phyloP scores from a whole-genome alignment of 2,888 invertebrate species.

The Trichogramma dendrolimi region DNA sequence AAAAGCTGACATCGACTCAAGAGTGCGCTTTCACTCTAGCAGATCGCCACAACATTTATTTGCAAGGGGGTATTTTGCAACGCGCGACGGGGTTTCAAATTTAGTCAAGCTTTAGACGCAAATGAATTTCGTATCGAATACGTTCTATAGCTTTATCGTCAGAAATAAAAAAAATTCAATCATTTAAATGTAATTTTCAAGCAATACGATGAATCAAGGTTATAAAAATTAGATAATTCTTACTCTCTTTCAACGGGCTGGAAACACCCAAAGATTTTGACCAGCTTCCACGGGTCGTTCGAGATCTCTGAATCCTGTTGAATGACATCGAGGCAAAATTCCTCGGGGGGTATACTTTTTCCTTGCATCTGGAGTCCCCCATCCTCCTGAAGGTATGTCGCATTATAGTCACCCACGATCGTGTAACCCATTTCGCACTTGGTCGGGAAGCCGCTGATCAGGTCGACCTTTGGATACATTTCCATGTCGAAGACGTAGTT shows the following conservation, averaged over 20 bases:
- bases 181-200: not conserved
- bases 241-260: constrained; percentile 55
- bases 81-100: too few relatives aligned
- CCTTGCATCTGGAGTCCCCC: constrained; percentile 57
- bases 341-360: constrained; percentile 48
- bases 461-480: constrained; percentile 41
- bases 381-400: constrained; percentile 55
- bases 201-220: too few relatives aligned
- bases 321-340: constrained; percentile 48
- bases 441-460: constrained; percentile 57
- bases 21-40: too few relatives aligned
- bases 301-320: constrained; percentile 40
- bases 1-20: too few relatives aligned
- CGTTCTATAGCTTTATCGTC: too few relatives aligned
- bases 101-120: too few relatives aligned
- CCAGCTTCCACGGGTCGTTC: constrained; percentile 37
- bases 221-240: constrained; percentile 11
- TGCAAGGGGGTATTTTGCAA: not conserved
- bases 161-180: not conserved
- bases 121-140: too few relatives aligned
- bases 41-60: not conserved
- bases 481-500: constrained; percentile 29
- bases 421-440: constrained; percentile 54
- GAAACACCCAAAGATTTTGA: constrained; percentile 63
- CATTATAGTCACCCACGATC: constrained; percentile 58